phyloP scores from a whole-genome alignment of 53 echinoderm and acorn worm genomes.

The Echinometra lucunter region DNA sequence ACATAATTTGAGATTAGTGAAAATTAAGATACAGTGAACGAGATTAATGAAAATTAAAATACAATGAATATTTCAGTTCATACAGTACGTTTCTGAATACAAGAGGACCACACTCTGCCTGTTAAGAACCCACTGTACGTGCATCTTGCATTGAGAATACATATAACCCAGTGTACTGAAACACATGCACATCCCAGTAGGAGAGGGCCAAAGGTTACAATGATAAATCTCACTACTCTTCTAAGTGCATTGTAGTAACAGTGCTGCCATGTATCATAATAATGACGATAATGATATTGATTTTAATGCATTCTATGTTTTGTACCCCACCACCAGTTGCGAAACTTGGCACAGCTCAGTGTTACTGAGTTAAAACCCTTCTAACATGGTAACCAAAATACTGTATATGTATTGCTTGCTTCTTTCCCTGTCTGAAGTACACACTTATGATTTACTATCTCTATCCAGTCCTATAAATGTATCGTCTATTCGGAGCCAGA shows the following conservation, averaged over 20 bases:
- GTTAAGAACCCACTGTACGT: too few relatives aligned
- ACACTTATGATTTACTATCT: neutral
- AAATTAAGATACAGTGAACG: too few relatives aligned
- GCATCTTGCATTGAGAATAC: too few relatives aligned
- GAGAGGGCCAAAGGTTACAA: neutral
- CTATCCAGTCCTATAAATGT: neutral
- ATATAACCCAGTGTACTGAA: neutral
- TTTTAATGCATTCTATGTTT: neutral
- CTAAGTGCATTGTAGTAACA: neutral
- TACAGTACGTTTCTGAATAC: too few relatives aligned
- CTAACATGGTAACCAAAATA: conserved; percentile 13
- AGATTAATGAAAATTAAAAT: too few relatives aligned
- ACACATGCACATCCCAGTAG: neutral
- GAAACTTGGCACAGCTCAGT: conserved; percentile 38
- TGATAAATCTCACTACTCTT: neutral
- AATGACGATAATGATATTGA: neutral
- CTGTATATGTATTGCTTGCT: neutral
- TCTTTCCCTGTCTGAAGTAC: neutral
- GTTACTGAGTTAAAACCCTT: conserved; percentile 22
- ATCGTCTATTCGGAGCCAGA: too few relatives aligned
- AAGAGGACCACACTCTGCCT: too few relatives aligned
- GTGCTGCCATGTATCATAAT: too few relatives aligned
- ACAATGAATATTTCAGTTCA: too few relatives aligned
- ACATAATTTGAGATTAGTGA: too few relatives aligned
- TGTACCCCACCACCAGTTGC: neutral